These are phyloP conservation scores for Eupelmus urozonus DNA, from an alignment of 2,888 invertebrate species.

Conservation along the genomic window DNA sequence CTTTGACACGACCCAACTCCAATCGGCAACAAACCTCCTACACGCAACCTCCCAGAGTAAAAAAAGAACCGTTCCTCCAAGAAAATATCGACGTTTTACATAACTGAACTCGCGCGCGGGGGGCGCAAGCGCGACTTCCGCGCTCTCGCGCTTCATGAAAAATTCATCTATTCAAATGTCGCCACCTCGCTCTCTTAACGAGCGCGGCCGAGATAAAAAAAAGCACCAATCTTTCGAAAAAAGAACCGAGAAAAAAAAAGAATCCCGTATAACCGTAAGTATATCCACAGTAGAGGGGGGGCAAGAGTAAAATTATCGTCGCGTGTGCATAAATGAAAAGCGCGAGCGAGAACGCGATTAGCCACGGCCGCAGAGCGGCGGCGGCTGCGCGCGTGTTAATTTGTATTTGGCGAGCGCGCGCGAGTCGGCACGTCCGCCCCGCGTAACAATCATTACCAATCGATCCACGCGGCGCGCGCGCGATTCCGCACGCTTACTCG, in stretches of 20 bases:
- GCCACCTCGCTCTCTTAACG: not conserved
- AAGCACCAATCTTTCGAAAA: too few relatives aligned
- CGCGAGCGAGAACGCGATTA: slow-evolving; percentile 32
- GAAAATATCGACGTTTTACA: slow-evolving; percentile 42
- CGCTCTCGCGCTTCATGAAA: slow-evolving; percentile 48
- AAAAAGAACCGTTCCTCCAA: not conserved
- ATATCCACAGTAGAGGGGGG: too few relatives aligned
- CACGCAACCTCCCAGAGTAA: not conserved
- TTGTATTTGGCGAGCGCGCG: slow-evolving; percentile 45
- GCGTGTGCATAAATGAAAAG: not conserved
- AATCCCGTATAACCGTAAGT: not conserved
- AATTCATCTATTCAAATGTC: slow-evolving; percentile 54
- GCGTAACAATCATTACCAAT: slow-evolving; percentile 67
- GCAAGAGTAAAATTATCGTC: not conserved
- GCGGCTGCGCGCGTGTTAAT: slow-evolving; percentile 26
- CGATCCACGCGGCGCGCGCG: slow-evolving; percentile 51
- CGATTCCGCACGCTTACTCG: not conserved
- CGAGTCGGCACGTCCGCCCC: slow-evolving; percentile 61
- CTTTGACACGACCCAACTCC: too few relatives aligned
- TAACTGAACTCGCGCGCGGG: not conserved
- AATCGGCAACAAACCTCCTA: too few relatives aligned
- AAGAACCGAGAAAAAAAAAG: not conserved
- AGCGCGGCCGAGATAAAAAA: not conserved
- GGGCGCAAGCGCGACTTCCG: slow-evolving; percentile 31
- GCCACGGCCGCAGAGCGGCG: not conserved